Percentiles rank a stretch among this genome's conserved stretches.
phyloP scores from a whole-genome alignment of 2,797 vertebrate genomes.

The Melanotaenia pygmaea region DNA sequence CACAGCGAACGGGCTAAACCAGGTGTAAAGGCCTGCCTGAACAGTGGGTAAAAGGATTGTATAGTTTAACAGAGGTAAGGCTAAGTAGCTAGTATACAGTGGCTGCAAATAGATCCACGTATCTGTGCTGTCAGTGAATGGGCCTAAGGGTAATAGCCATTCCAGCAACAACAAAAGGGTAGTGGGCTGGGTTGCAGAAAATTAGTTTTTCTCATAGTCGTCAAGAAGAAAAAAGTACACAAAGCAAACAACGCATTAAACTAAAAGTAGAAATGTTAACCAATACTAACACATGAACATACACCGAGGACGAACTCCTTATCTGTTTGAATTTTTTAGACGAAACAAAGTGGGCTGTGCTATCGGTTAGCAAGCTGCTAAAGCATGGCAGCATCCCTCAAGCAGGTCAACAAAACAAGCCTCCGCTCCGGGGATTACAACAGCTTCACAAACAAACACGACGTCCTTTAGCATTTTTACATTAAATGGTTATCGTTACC shows the following conservation, averaged over 20 bases:
- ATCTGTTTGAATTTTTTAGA: constrained; percentile 34
- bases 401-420: constrained; percentile 77
- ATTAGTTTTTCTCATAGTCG: not conserved
- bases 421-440: constrained; percentile 41
- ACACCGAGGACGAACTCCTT: constrained; percentile 35
- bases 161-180: constrained; percentile 70
- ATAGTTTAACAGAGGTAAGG: constrained; percentile 47
- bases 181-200: constrained; percentile 6
- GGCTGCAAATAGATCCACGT: constrained; percentile 26
- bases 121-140: constrained; percentile 56
- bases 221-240: not conserved
- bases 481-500: constrained; percentile 62
- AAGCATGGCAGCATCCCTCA: constrained; percentile 74
- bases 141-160: constrained; percentile 64
- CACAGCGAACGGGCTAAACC: constrained; percentile 53
- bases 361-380: constrained; percentile 72
- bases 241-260: fast-evolving
- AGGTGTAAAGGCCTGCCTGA: constrained; percentile 68
- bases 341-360: constrained; percentile 65
- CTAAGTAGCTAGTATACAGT: constrained; percentile 50
- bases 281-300: not conserved
- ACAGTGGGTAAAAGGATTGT: constrained; percentile 36
- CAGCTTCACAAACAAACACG: constrained; percentile 1
- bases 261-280: fast-evolving
- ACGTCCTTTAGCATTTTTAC: not conserved